Evolutionary conservation across 2,113 vertebrate species (phyloP), one percentile per base, ranked within the genome.

Genomic region (Drymodes brunneopygia): DNA sequence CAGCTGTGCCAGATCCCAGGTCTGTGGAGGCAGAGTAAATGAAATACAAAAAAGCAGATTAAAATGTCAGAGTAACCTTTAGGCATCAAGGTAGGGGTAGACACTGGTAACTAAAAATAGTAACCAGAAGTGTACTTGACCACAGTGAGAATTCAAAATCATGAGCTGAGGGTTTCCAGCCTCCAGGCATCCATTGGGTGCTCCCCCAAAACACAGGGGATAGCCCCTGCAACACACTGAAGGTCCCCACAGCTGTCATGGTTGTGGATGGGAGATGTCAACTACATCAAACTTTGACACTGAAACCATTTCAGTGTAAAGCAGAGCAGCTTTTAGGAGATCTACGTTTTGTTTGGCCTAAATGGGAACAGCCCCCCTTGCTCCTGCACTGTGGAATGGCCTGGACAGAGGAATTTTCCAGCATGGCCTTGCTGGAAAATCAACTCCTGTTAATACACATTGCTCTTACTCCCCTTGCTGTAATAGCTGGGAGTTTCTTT

Each of bases 181-280:
- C 40, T 67, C n/a, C 2, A 2, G 15, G 3, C 16, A 44, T 66
- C 29, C 16, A 13, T 0, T 3, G 2, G 1, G 25, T 66, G 5
- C 25, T 62, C 14, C 56, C 12, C 48, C 67, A 21, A 33, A 40
- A 4, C 7, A 16, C 4, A 42, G 25, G 12, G 4, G 7, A 31
- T 50, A 48, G 57, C 5, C 7, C 5, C n/a, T 73, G 21, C 2
- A 3, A 45, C 17, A 50, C 20, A 12, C 14, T 70, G 81, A 62
- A 81, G 35, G 28, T 66, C 7, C 10, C 15, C 47, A 50, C 23
- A 24, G 35, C 21, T 72, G 44, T 27, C 0, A 0, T 31, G 11
- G 23, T 47, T 15, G 18, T 50, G 13, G 12, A 56, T 15, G 7
- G 25, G 8, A 54, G 22, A 38, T 16, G 10, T 29, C 36, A 64